Evolutionary conservation across 2,113 vertebrate species (phyloP).

Genomic region (Coracopsis vasa): DNA sequence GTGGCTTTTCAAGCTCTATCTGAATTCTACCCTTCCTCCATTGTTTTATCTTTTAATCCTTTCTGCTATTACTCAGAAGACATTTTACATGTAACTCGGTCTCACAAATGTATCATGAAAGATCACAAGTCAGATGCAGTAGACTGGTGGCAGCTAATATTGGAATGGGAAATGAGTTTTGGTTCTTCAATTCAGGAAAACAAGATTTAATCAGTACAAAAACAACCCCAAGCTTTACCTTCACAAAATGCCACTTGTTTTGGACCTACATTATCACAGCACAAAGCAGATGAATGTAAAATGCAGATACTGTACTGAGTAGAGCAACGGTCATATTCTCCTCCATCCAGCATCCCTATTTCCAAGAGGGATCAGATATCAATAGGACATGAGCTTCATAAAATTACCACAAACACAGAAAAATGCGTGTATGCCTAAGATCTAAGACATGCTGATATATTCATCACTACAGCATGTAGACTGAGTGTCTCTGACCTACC

Average conservation of each 20-base stretch:
- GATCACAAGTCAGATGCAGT: background rate
- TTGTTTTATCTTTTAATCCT: background rate
- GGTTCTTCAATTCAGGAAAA: background rate
- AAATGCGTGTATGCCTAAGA: background rate
- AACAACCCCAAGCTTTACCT: background rate
- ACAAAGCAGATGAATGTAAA: background rate
- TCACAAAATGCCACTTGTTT: background rate
- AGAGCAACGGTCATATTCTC: background rate
- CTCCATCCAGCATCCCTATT: background rate
- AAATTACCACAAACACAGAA: background rate
- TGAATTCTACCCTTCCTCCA: background rate
- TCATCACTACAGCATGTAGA: constrained; percentile 35
- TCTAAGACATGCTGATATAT: constrained; percentile 4
- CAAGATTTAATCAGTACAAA: background rate
- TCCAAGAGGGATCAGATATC: background rate
- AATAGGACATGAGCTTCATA: background rate
- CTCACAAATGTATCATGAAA: background rate
- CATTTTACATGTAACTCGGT: background rate
- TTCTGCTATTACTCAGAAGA: background rate
- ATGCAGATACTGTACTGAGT: background rate
- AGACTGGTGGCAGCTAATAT: background rate
- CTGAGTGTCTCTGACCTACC: constrained; percentile 58
- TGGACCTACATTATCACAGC: background rate
- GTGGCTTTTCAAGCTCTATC: background rate
- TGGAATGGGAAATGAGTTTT: background rate